These are phyloP conservation scores for Falco punctatus DNA, from an alignment of 2,113 vertebrate species.

Conservation along the genomic window DNA sequence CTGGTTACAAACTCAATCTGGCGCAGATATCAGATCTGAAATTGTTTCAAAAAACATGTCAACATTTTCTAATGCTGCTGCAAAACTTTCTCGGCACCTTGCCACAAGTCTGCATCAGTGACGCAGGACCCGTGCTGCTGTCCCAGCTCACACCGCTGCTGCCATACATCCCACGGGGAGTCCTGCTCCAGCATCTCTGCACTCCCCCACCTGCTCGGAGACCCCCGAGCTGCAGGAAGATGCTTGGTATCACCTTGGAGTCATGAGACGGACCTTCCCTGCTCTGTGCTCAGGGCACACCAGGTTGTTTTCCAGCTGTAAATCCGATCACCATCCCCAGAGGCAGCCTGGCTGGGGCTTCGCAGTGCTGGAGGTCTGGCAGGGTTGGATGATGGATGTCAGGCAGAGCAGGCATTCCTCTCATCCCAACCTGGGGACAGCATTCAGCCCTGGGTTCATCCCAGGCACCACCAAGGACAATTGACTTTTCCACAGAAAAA, in stretches of 20 bases:
- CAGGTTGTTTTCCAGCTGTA: background rate
- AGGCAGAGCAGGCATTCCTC: background rate
- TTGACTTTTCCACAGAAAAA: background rate
- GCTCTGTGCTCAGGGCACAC: fast-evolving
- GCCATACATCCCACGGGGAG: background rate
- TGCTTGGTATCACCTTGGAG: background rate
- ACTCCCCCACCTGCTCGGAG: background rate
- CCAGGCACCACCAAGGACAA: background rate
- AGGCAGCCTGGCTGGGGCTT: background rate
- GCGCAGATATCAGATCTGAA: constrained; percentile 84
- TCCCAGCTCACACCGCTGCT: fast-evolving
- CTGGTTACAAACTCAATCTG: constrained; percentile 86
- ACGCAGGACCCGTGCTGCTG: background rate
- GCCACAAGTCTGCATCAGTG: constrained; percentile 6
- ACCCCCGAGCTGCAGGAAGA: background rate
- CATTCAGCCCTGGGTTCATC: background rate
- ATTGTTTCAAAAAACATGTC: constrained; percentile 84
- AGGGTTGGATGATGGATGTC: background rate
- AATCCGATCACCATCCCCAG: background rate
- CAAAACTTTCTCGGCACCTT: constrained; percentile 69
- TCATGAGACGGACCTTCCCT: background rate
- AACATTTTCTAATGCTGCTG: constrained; percentile 79
- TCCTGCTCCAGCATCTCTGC: background rate
- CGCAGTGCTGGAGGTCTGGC: background rate
- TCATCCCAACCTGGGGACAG: background rate